Conservation (phyloP, 2,888 invertebrate species). For the Rhingia campestris region DNA sequence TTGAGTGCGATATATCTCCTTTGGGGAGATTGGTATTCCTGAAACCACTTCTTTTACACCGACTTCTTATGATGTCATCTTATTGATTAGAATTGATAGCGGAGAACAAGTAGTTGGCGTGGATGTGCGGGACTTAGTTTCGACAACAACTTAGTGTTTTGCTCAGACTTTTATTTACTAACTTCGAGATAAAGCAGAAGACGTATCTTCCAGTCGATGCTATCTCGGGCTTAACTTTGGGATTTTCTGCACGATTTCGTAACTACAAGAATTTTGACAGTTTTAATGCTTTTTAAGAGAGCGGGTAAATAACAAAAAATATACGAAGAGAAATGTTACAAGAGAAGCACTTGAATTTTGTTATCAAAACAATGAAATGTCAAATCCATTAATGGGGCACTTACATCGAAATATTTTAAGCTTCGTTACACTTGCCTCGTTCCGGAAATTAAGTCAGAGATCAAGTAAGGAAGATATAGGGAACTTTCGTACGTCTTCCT, state of each 20-base stretch:
- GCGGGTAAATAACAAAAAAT: not conserved
- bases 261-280: slow-evolving; percentile 67
- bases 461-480: no score
- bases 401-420: no score
- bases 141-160: slow-evolving; percentile 44
- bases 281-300: slow-evolving; percentile 65
- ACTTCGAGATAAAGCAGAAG: slow-evolving; percentile 9
- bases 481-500: no score
- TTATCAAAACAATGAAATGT: not conserved
- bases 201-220: slow-evolving; percentile 31
- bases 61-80: slow-evolving; percentile 71
- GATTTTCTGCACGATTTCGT: slow-evolving; percentile 66
- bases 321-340: not conserved
- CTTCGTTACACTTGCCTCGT: no score
- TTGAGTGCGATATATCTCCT: not conserved
- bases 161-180: slow-evolving; percentile 40
- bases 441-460: no score
- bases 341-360: not conserved
- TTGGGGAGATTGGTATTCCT: slow-evolving; percentile 11
- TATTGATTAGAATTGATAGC: slow-evolving; percentile 51
- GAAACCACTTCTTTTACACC: slow-evolving; percentile 21
- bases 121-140: slow-evolving; percentile 27
- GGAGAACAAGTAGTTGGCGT: slow-evolving; percentile 31
- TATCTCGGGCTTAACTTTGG: slow-evolving; percentile 49
- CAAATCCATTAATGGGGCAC: no score